These are phyloP conservation scores for Lates calcarifer DNA, from an alignment of 2,113 vertebrate genomes.

Conservation along the genomic window DNA sequence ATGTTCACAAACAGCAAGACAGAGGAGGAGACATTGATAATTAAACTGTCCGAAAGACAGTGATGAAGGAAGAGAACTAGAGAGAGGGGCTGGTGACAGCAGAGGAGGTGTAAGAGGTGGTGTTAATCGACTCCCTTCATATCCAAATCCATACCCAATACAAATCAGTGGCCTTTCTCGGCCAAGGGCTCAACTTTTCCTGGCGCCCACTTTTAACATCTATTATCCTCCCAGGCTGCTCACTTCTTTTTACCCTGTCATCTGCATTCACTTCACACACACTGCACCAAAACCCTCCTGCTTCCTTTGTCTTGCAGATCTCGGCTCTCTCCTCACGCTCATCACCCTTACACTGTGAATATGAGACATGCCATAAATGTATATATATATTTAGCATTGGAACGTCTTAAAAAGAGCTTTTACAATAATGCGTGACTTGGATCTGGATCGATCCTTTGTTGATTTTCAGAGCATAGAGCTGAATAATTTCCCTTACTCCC, in stretches of 20 bases:
- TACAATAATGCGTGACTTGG: slow-evolving; percentile 32
- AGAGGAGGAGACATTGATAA: slow-evolving; percentile 38
- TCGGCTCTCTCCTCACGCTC: slow-evolving; percentile 43
- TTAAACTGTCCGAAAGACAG: slow-evolving; percentile 3
- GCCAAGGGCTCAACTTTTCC: slow-evolving; percentile 58
- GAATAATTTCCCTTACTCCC: slow-evolving; percentile 62
- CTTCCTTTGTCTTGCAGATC: slow-evolving; percentile 46
- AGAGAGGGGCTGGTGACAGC: slow-evolving; percentile 13
- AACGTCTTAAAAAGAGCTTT: slow-evolving; percentile 47
- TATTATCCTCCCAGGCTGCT: slow-evolving; percentile 28
- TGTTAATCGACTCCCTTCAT: slow-evolving; percentile 29
- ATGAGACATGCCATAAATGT: slow-evolving; percentile 61
- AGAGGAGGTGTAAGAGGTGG: background rate
- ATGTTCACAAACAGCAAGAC: slow-evolving; percentile 38
- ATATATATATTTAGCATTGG: slow-evolving; percentile 54
- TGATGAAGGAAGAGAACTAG: slow-evolving; percentile 16
- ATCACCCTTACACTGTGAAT: slow-evolving; percentile 76
- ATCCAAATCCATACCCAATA: slow-evolving; percentile 39
- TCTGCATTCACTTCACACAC: slow-evolving; percentile 54
- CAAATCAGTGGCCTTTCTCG: slow-evolving; percentile 47
- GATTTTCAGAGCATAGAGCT: slow-evolving; percentile 59
- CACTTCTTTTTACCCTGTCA: slow-evolving; percentile 34
- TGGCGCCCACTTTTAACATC: slow-evolving; percentile 44
- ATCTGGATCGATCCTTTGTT: slow-evolving; percentile 28
- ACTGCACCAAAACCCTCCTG: slow-evolving; percentile 57